Evolutionary conservation across 2,888 invertebrate genomes (phyloP), one percentile per base, ranked within the genome.

Genomic region (Eupeodes luniger): DNA sequence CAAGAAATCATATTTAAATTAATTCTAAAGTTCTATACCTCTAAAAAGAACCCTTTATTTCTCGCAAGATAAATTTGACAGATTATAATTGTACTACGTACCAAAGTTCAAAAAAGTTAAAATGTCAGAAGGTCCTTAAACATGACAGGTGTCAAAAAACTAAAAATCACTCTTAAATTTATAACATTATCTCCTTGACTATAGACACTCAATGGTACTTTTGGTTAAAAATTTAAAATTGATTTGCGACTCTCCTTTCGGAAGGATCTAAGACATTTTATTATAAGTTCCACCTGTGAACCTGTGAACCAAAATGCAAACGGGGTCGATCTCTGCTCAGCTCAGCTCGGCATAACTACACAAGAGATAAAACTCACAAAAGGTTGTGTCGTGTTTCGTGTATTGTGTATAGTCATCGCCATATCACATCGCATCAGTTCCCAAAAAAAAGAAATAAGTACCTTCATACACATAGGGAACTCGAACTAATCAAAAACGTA

Each of bases 191-290:
- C 14, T 10, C 47, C 47, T 4, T 5, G 6, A 27, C 66, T 66
- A 66, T 66, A 14, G 1, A 9, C 2, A 64, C 4, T 10, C 16
- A 2, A n/a, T 64, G 12, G 9, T 66, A 7, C 40, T 40, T 40
- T 40, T 40, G 67, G 61, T 80, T 84, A 53, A 27, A 57, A 88
- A 85, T 80, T 84, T 47, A 27, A 57, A 88, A 85, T 88, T 85
- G 81, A 88, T 88, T 88, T 88, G 88, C 81, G 78, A 81, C 81
- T 67, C 59, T 16, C 47, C 51, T 85, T 85, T 88, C 88, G 88
- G 88, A 88, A 85, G 80, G 85, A 88, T 88, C 88, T 88, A 78
- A 88, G 10, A 64, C 74, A 85, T 85, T 77, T 84, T 77, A 19
- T 80, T 77, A 27, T 3, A 81, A 81, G 77, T 88, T 88, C 84